phyloP scores from a whole-genome alignment of 1,140 invertebrate genomes.

The Colletes gigas region DNA sequence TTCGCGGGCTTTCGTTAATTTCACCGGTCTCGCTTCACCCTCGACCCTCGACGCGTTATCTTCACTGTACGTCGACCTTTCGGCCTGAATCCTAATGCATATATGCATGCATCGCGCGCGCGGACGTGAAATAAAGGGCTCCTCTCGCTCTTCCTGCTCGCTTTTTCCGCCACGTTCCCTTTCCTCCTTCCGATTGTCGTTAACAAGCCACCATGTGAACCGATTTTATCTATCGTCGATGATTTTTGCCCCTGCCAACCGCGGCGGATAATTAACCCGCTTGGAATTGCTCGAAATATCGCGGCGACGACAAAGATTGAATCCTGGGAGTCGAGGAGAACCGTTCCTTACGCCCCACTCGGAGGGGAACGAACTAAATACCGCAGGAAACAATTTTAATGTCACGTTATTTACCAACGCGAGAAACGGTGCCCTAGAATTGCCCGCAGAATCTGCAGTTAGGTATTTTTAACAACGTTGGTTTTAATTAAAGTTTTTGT shows the following conservation, averaged over 20 bases:
- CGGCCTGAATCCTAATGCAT: constrained; percentile 31
- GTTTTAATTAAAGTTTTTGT: too few species aligned
- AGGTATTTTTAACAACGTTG: too few species aligned
- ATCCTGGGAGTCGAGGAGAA: too few species aligned
- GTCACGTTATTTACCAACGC: too few species aligned
- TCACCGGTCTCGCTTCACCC: neutral
- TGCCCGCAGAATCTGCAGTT: too few species aligned
- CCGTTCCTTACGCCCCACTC: too few species aligned
- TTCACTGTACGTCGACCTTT: constrained; percentile 30
- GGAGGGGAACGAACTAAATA: too few species aligned
- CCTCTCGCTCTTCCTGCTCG: neutral
- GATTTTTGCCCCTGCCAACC: constrained; percentile 3
- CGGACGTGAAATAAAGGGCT: constrained; percentile 4
- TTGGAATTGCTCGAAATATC: constrained; percentile 9
- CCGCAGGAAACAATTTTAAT: too few species aligned
- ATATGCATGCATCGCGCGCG: constrained; percentile 20
- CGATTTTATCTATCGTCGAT: constrained; percentile 48
- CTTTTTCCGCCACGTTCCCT: neutral
- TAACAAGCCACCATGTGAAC: constrained; percentile 27
- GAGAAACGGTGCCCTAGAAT: too few species aligned
- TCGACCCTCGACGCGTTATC: constrained; percentile 19
- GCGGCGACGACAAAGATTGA: neutral
- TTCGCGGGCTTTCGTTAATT: constrained; percentile 45
- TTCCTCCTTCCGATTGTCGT: constrained; percentile 1
- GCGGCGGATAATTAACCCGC: constrained; percentile 30